Percentiles rank a stretch among this genome's conserved stretches.
Conservation (phyloP, 1,140 invertebrate species). For the Nymphalis io region DNA sequence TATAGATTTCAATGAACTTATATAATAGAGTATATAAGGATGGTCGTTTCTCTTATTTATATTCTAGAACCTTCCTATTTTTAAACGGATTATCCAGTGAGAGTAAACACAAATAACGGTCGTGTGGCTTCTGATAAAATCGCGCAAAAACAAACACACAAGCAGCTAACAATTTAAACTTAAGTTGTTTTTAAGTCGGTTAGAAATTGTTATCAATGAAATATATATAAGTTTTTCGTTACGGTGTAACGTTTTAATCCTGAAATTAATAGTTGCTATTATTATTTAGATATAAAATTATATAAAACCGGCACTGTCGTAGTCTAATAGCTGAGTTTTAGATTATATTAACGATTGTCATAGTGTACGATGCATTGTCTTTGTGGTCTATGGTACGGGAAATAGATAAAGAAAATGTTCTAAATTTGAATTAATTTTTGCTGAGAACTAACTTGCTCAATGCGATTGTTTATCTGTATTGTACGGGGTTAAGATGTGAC, state of each 20-base stretch:
- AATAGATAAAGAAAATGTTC: background rate
- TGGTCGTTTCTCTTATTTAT: no score
- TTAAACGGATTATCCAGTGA: no score
- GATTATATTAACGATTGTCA: background rate
- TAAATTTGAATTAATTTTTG: background rate
- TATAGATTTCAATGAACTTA: no score
- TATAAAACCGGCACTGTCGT: background rate
- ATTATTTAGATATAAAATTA: constrained; percentile 3
- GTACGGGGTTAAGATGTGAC: constrained; percentile 15
- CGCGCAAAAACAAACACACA: background rate
- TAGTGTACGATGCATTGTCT: no score
- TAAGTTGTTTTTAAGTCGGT: no score
- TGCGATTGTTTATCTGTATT: constrained; percentile 28
- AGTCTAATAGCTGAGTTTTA: background rate
- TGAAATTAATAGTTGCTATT: background rate
- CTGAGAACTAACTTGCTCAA: constrained; percentile 56
- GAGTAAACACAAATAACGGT: no score
- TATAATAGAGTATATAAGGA: no score
- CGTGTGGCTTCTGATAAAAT: background rate
- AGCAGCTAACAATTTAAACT: no score
- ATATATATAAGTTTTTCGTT: background rate
- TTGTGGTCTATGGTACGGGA: no score
- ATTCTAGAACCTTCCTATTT: no score
- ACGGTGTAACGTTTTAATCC: background rate
- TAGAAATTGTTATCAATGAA: no score